phyloP scores from a whole-genome alignment of 2,888 invertebrate genomes.

The Lordiphosa fenestrarum region DNA sequence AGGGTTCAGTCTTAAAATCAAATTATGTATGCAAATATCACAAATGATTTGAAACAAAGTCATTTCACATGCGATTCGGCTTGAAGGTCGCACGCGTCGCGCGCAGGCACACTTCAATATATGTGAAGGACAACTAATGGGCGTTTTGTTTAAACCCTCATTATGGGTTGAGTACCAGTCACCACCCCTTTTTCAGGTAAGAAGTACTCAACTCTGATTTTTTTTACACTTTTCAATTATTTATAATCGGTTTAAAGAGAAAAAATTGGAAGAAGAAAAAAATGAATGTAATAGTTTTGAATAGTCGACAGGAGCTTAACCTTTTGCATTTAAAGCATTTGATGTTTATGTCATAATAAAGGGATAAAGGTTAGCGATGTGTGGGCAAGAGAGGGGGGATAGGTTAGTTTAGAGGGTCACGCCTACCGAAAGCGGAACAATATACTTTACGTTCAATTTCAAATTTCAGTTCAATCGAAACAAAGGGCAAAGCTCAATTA shows the following conservation, averaged over 20 bases:
- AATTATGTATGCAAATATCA: slow-evolving; percentile 62
- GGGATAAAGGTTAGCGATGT: slow-evolving; percentile 2
- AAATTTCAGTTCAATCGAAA: too few species aligned
- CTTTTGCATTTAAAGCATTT: not conserved
- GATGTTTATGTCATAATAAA: not conserved
- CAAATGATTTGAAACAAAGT: slow-evolving; percentile 53
- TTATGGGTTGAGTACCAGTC: slow-evolving; percentile 40
- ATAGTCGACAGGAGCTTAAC: slow-evolving; percentile 1
- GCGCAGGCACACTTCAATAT: slow-evolving; percentile 28
- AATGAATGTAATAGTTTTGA: not conserved
- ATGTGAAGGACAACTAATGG: slow-evolving; percentile 58
- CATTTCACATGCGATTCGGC: slow-evolving; percentile 60
- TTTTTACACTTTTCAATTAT: slow-evolving; percentile 3
- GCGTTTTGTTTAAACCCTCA: slow-evolving; percentile 73
- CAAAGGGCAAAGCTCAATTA: too few species aligned
- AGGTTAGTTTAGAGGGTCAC: too few species aligned
- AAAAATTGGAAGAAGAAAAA: not conserved
- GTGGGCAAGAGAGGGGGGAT: not conserved
- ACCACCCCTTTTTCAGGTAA: slow-evolving; percentile 26
- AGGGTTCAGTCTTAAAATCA: slow-evolving; percentile 15
- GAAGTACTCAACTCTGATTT: slow-evolving; percentile 1
- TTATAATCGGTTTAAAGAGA: slow-evolving; percentile 10
- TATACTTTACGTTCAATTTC: too few species aligned
- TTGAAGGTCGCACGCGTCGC: slow-evolving; percentile 69
- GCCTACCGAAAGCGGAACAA: too few species aligned